Evolutionary conservation across 2,888 invertebrate genomes (phyloP), one percentile per base, ranked within the genome.

Genomic region (Onthophagus sagittarius): DNA sequence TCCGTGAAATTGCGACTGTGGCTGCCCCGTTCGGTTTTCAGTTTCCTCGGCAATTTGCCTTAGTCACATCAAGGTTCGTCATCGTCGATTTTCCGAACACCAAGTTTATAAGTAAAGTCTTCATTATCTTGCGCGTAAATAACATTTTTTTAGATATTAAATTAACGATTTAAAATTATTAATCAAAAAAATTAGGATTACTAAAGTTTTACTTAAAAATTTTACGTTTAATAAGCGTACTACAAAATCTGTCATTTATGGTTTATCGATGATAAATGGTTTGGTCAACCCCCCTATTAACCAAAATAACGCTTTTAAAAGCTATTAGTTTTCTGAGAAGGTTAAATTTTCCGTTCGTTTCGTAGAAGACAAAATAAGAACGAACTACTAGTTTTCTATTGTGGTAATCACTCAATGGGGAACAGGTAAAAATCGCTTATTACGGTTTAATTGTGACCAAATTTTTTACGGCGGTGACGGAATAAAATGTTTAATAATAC

Each of bases 1-100:
- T 39, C 70, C 74, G 72, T 74, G 70, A 74, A 74, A 74, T 74
- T 62, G 63, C 64, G 11, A 70, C 64, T 74, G 70, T 23, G n/a
- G 5, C n/a, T 23, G 31, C 31, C 13, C 14, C 70, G 69, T 69
- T 71, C 70, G 70, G 70, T 71, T 72, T 72, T 74, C 62, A 63
- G 72, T 72, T 71, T 64, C 71, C 14, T 33, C 69, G 74, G 69
- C 65, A 62, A 69, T 72, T 62, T 69, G 13, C 67, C 32, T 32
- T 23, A 23, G 23, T 23, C 23, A 23, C 23, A 23, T 23, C 23
- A 11, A 53, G 7, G 39, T 53, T 53, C 7, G 39, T 53, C 39
- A 53, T 53, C 39, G 39, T 53, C 39, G 39, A 4, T 53, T 23
- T 53, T 53, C 39, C 6, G 39, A 53, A 23, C 23, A 3, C 32